Conservation (phyloP, 2,113 vertebrate genomes). For the Argyrosomus japonicus region DNA sequence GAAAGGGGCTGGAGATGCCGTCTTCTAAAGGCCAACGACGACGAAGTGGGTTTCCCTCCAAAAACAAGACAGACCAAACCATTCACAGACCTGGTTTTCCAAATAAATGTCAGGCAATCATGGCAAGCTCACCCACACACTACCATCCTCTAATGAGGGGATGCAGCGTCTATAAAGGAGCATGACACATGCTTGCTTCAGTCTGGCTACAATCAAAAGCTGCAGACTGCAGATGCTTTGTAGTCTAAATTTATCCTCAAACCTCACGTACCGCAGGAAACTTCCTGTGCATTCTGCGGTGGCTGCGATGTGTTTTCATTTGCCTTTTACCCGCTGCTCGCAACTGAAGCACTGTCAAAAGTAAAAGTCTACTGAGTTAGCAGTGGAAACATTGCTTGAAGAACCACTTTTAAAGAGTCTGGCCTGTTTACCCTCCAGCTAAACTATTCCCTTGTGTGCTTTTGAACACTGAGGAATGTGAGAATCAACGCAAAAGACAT, state of each 20-base stretch:
- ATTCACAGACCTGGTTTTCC: slow-evolving; percentile 35
- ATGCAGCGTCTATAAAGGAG: slow-evolving; percentile 13
- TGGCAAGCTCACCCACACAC: slow-evolving; percentile 29
- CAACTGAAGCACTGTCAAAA: slow-evolving; percentile 37
- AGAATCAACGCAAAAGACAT: slow-evolving; percentile 39
- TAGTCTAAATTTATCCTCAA: slow-evolving; percentile 63
- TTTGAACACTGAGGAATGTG: slow-evolving; percentile 64
- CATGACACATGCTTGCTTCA: slow-evolving; percentile 22
- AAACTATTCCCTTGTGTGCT: slow-evolving; percentile 61
- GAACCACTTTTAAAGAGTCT: slow-evolving; percentile 61
- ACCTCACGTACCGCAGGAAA: slow-evolving; percentile 59
- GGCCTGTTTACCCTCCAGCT: slow-evolving; percentile 63
- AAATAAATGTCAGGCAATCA: slow-evolving; percentile 32
- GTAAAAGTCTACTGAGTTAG: slow-evolving; percentile 26
- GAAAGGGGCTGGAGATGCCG: slow-evolving; percentile 41
- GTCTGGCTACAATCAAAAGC: slow-evolving; percentile 54
- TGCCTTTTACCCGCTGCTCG: slow-evolving; percentile 14
- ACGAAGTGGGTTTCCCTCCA: slow-evolving; percentile 63
- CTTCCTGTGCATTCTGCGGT: slow-evolving; percentile 64
- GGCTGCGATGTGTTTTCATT: slow-evolving; percentile 19
- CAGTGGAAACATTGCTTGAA: slow-evolving; percentile 35
- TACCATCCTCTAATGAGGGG: slow-evolving; percentile 24
- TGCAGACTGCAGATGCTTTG: slow-evolving; percentile 35
- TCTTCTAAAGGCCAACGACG: slow-evolving; percentile 15
- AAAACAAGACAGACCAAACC: slow-evolving; percentile 39